These are phyloP conservation scores for Lineus longissimus DNA, from an alignment of 1,140 invertebrate genomes.

Conservation along the genomic window DNA sequence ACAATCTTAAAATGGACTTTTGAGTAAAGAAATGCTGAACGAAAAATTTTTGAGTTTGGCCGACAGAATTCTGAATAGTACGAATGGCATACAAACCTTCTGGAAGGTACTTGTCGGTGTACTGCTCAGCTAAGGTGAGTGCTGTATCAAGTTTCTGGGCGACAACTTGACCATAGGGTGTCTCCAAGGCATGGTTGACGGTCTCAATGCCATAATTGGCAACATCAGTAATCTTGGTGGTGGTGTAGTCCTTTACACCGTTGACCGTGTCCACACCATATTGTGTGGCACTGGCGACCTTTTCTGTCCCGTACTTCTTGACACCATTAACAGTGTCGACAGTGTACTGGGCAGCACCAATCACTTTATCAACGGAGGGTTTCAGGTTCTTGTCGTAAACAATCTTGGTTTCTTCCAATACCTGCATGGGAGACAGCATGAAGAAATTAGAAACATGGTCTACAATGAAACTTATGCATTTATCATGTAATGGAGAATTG, in stretches of 20 bases:
- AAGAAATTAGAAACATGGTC: too few relatives aligned
- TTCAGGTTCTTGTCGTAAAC: slow-evolving; percentile 22
- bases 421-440: slow-evolving; percentile 17
- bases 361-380: slow-evolving; percentile 30
- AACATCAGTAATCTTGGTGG: slow-evolving; percentile 18
- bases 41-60: too few relatives aligned
- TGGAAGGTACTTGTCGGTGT: slow-evolving; percentile 36
- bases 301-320: slow-evolving; percentile 14
- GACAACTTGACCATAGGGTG: slow-evolving; percentile 29
- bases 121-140: slow-evolving; percentile 29
- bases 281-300: slow-evolving; percentile 19
- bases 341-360: slow-evolving; percentile 21
- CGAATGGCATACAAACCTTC: not conserved
- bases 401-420: slow-evolving; percentile 29
- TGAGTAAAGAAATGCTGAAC: too few relatives aligned
- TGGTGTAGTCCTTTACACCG: slow-evolving; percentile 28
- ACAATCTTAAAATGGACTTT: too few relatives aligned
- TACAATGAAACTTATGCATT: too few relatives aligned
- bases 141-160: slow-evolving; percentile 26
- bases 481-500: too few relatives aligned
- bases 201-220: slow-evolving; percentile 2
- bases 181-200: slow-evolving; percentile 22
- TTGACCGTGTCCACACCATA: slow-evolving; percentile 18
- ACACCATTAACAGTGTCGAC: slow-evolving; percentile 23
- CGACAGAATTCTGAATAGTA: not conserved